phyloP scores from a whole-genome alignment of 2,797 vertebrate genomes.

The Pempheris klunzingeri region DNA sequence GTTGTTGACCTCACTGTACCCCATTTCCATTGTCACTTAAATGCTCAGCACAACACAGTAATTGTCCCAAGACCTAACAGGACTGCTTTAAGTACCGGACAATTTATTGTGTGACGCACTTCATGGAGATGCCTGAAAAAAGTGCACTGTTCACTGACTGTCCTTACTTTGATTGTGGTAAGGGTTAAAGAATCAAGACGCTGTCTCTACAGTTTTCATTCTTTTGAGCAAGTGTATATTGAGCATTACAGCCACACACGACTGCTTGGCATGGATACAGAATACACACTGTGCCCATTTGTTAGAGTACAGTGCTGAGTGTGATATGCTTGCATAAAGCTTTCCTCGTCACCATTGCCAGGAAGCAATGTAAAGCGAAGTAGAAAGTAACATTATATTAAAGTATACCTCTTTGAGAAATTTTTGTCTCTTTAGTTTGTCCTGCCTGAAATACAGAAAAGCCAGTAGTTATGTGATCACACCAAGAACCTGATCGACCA shows the following conservation, averaged over 20 bases:
- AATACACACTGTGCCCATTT: neutral
- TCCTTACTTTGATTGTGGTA: neutral
- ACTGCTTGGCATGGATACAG: neutral
- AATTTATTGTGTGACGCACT: neutral
- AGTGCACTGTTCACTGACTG: neutral
- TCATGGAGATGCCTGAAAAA: neutral
- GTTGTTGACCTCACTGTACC: conserved; percentile 7
- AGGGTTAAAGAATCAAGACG: neutral
- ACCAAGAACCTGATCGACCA: neutral
- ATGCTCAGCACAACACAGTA: neutral
- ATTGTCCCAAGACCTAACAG: neutral
- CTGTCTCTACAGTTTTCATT: neutral
- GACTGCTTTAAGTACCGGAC: neutral
- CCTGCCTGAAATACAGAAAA: neutral
- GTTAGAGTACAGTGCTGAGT: neutral
- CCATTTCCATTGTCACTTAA: neutral
- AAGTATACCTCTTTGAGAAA: too few relatives aligned
- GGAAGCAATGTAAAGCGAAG: neutral
- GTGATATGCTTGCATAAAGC: neutral
- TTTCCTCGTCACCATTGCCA: neutral
- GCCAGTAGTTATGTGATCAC: neutral
- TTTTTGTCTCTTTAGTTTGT: neutral
- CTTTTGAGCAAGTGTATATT: neutral
- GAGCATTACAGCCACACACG: neutral
- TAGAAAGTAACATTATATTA: too few relatives aligned